Evolutionary conservation across 2,797 vertebrate species (phyloP).

Genomic region (Poeciliopsis presidionis): DNA sequence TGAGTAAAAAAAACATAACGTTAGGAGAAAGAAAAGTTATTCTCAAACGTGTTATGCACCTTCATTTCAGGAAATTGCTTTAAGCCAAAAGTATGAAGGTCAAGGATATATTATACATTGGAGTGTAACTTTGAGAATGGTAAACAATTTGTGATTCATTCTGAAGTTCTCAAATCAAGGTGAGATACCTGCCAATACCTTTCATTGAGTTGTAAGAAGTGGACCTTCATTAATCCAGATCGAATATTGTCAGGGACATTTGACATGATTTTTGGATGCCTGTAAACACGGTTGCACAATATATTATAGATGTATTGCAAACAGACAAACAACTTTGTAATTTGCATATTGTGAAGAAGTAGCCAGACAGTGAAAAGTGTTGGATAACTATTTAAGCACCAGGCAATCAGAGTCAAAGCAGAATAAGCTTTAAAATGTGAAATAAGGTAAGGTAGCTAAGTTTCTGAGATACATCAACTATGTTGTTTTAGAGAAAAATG

Average conservation of each 20-base stretch:
- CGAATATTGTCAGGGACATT: constrained; percentile 35
- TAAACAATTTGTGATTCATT: constrained; percentile 25
- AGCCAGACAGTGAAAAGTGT: neutral
- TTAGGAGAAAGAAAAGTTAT: neutral
- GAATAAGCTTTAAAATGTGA: neutral
- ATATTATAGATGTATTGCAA: neutral
- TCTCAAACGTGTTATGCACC: neutral
- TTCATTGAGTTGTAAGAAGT: constrained; percentile 53
- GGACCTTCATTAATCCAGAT: constrained; percentile 38
- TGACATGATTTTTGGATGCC: constrained; percentile 37
- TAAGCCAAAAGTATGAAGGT: neutral
- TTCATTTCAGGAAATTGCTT: neutral
- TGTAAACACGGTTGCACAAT: neutral
- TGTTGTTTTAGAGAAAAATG: no score
- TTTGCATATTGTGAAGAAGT: neutral
- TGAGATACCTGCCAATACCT: constrained; percentile 43
- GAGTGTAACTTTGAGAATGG: constrained; percentile 12
- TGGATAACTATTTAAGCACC: neutral
- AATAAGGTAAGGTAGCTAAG: neutral
- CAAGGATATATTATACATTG: neutral
- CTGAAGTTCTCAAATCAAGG: constrained; percentile 34
- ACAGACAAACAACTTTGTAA: neutral
- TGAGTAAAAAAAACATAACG: neutral
- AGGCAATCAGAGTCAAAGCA: neutral
- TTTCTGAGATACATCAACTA: neutral